Evolutionary conservation across 2,113 vertebrate genomes (phyloP), one percentile per base, ranked within the genome.

Genomic region (Leuciscus idus): DNA sequence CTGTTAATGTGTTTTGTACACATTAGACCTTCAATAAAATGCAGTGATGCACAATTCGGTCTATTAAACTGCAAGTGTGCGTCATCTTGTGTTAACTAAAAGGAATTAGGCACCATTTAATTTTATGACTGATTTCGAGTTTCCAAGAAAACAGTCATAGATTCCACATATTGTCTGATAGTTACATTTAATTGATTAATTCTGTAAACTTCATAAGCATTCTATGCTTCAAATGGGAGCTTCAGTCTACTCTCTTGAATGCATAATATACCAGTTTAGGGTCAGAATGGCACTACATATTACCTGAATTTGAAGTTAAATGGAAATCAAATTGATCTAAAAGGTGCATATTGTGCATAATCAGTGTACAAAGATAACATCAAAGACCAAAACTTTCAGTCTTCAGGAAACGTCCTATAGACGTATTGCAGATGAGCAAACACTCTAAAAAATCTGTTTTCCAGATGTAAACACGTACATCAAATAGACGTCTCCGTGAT

Each of bases 1-100:
- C 68, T 88, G 33, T 12, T 86, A 88, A 91, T 89, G 30, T 33
- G 57, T 89, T 57, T 75, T 46, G 88, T 3, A 19, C 43, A 84
- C 46, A 81, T 46, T 46, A 50, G 36, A 85, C 36, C 52, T 79
- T 73, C 15, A 28, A 70, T 82, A 78, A 88, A 75, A 83, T 75
- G 55, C 15, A 55, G 66, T 6, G 19, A 39, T 59, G 62, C 36
- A 87, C 73, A 85, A 13, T 84, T 46, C 0, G 1, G 48, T 46
- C 26, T 26, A 15, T 85, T 68, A 81, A 59, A 21, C 55, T 78
- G 3, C 19, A 30, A 23, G 74, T 70, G 66, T 70, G 78, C 83
- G 61, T 88, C 85, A 57, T 81, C 39, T 76, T 57, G 57, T n/a
- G 50, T 57, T 70, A 59, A 61, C 55, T 72, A n/a, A 72, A 61